Base-by-base conservation (phyloP, 1,140 invertebrate genomes). In the Aphelenchoides avenae region DNA sequence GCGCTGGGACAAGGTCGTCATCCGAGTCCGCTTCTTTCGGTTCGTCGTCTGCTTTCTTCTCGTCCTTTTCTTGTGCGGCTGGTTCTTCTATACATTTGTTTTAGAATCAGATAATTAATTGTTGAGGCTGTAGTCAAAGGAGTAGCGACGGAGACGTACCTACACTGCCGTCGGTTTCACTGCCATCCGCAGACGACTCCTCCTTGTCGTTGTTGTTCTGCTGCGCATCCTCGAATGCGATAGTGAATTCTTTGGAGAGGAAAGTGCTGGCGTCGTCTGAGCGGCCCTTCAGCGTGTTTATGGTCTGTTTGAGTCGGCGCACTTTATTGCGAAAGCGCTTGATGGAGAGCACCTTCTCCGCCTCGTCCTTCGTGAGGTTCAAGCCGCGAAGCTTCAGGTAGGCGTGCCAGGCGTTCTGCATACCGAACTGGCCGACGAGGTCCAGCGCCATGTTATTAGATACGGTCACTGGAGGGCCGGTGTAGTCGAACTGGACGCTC, bases 401-500 rank as follows among this genome's bases (percentile, higher is more conserved):
- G 4, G 61, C 61, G 41, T 30, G 46, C 61, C 61, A 63, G 18
- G 61, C 61, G 36, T 64, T 64, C 37, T 29, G 48, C 27, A 63
- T 33, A 26, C 62, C 61, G 53, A 63, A 63, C 26, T 63, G 49
- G 24, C 29, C 15, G 31, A 63, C 61, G 9, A 63, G 48, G 15
- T 63, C 11, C 18, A 49, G 34, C 15, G 34, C 31, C 51, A 52
- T 52, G 29, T 30, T 40, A 33, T 60, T 61, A 42, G 57, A 61
- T 7, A 63, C 61, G 34, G 15, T 31, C 11, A 63, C 50, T 15
- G 61, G 61, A 18, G 61, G 62, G 13, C 61, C 62, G 36, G 31
- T 44, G 29, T 64, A 57, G 40, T 65, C 40, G 34, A 63, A 54
- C 37, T 66, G 36, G 18, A 66, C 60, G n/a, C n/a, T n/a, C n/a